Percentiles rank a stretch among this genome's conserved stretches.
Conservation (phyloP, 2,888 invertebrate species). For the Morpho helenor region DNA sequence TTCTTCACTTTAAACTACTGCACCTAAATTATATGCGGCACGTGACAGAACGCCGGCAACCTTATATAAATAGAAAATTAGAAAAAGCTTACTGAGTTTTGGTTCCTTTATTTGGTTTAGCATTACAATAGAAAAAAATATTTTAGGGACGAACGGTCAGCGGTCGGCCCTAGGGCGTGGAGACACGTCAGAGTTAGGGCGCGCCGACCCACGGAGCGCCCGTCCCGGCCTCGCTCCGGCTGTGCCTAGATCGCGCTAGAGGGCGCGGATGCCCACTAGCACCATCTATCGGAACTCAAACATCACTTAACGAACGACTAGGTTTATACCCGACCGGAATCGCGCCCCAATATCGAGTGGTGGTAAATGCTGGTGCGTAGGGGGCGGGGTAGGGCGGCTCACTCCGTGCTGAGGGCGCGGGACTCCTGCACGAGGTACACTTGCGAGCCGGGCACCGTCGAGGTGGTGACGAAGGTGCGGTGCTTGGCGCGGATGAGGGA, state of each 20-base stretch:
- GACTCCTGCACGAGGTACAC: conserved; percentile 94
- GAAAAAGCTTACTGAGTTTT: conserved; percentile 65
- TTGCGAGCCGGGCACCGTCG: conserved; percentile 94
- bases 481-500: conserved; percentile 98
- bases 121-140: conserved; percentile 52
- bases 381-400: conserved; percentile 47
- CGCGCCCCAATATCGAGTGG: conserved; percentile 58
- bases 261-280: conserved; percentile 32
- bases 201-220: conserved; percentile 61
- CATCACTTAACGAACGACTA: conserved; percentile 73
- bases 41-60: conserved; percentile 58
- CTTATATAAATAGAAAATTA: conserved; percentile 69
- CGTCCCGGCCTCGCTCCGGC: conserved; percentile 51
- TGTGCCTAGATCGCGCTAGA: conserved; percentile 40
- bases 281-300: conserved; percentile 47
- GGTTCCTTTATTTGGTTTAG: conserved; percentile 71
- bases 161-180: conserved; percentile 52
- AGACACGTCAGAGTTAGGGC: conserved; percentile 72
- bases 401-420: conserved; percentile 79
- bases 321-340: conserved; percentile 77
- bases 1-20: conserved; percentile 68
- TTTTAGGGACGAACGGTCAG: conserved; percentile 65
- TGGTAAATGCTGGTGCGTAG: conserved; percentile 67
- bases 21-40: conserved; percentile 51
- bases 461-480: conserved; percentile 97